These are phyloP conservation scores for Paelopatides confundens DNA, from an alignment of 53 echinoderm and acorn worm species.

Conservation along the genomic window DNA sequence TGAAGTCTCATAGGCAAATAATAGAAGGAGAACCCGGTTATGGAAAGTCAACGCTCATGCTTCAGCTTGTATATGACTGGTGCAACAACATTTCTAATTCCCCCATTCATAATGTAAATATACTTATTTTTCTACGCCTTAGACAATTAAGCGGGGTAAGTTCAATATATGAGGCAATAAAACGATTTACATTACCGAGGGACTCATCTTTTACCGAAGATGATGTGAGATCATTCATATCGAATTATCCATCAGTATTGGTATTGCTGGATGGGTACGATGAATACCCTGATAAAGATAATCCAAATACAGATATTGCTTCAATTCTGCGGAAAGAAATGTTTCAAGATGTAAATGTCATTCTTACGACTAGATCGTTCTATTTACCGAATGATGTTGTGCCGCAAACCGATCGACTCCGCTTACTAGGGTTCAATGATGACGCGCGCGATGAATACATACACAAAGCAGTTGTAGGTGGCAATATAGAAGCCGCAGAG, in stretches of 20 bases:
- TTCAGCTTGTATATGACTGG: no score
- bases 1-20: neutral
- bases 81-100: neutral
- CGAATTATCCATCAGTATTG: neutral
- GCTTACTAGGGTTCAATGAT: neutral
- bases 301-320: no score
- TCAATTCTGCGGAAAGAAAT: no score
- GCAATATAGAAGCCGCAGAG: no score
- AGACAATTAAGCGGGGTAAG: neutral
- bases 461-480: neutral
- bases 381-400: no score
- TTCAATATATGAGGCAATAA: neutral
- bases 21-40: no score
- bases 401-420: no score
- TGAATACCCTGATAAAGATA: constrained; percentile 6
- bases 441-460: no score
- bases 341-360: neutral
- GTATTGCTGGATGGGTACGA: neutral
- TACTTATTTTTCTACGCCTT: neutral
- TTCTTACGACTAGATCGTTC: neutral
- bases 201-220: neutral
- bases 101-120: neutral
- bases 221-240: neutral
- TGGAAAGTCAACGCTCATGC: no score
- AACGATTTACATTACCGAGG: neutral